phyloP scores from a whole-genome alignment of 2,888 invertebrate genomes.

The Ophraella communa region DNA sequence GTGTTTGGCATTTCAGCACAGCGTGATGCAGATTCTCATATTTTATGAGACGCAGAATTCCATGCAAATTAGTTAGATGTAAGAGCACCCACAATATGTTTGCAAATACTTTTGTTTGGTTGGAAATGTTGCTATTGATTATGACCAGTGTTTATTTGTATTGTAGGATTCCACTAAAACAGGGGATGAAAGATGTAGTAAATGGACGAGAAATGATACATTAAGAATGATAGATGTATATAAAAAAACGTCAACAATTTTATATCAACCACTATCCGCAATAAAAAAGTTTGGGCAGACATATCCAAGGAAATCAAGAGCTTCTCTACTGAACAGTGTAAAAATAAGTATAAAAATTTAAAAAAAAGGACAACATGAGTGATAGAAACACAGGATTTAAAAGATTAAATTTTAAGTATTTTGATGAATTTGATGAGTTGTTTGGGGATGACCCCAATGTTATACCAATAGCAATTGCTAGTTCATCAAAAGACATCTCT shows the following conservation, averaged over 20 bases:
- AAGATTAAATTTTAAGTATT: conserved; percentile 18
- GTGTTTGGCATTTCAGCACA: not conserved
- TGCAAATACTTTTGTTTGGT: too few relatives aligned
- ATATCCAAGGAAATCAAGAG: conserved; percentile 1
- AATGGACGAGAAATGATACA: too few relatives aligned
- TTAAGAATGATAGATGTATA: too few relatives aligned
- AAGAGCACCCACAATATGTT: too few relatives aligned
- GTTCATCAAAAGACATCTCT: too few relatives aligned
- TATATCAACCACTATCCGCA: conserved; percentile 16
- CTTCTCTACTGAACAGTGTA: conserved; percentile 14
- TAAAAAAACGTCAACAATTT: conserved; percentile 7
- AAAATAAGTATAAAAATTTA: conserved; percentile 22
- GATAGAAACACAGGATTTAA: conserved; percentile 6
- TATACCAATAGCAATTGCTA: too few relatives aligned
- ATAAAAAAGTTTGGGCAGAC: conserved; percentile 21
- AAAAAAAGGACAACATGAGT: conserved; percentile 25
- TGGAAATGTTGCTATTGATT: too few relatives aligned
- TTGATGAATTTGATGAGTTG: conserved; percentile 8
- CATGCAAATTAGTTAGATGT: too few relatives aligned
- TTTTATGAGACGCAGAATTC: not conserved
- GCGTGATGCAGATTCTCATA: not conserved
- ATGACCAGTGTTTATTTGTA: too few relatives aligned
- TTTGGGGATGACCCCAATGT: too few relatives aligned
- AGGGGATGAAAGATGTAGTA: too few relatives aligned
- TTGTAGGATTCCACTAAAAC: too few relatives aligned